These are phyloP conservation scores for Neofelis nebulosa DNA, from an alignment of 2,113 vertebrate species.

Conservation along the genomic window DNA sequence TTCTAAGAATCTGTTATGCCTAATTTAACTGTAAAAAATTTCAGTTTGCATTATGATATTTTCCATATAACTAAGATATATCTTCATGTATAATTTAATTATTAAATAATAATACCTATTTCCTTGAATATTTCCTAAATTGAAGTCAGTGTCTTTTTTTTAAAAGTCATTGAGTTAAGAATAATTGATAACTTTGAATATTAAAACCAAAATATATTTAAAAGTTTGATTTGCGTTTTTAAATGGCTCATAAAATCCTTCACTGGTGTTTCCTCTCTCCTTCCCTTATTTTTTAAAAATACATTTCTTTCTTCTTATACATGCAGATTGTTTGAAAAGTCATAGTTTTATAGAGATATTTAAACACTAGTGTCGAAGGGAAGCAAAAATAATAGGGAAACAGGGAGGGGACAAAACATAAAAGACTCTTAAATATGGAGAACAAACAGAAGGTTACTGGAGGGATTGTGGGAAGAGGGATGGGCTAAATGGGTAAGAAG, in stretches of 20 bases:
- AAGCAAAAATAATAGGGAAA: too few relatives aligned
- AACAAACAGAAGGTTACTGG: too few relatives aligned
- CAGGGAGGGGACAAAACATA: too few relatives aligned
- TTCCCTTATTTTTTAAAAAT: not conserved
- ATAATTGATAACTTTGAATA: not conserved
- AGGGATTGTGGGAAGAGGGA: too few relatives aligned
- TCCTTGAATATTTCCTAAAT: not conserved
- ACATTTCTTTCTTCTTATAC: not conserved
- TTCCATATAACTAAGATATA: not conserved
- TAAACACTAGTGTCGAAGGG: not conserved
- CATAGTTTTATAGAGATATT: not conserved
- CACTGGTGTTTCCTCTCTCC: not conserved
- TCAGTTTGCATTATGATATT: not conserved
- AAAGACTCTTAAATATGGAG: too few relatives aligned
- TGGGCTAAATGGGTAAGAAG: too few relatives aligned
- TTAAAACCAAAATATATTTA: not conserved
- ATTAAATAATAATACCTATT: not conserved
- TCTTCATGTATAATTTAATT: not conserved
- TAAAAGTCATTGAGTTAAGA: not conserved
- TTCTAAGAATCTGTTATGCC: not conserved
- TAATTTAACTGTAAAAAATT: not conserved
- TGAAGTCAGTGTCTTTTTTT: not conserved
- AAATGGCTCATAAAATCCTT: not conserved
- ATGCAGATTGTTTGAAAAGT: not conserved
- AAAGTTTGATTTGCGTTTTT: not conserved